Conservation (phyloP, 2,113 vertebrate species). For the Thamnaconus septentrionalis region DNA sequence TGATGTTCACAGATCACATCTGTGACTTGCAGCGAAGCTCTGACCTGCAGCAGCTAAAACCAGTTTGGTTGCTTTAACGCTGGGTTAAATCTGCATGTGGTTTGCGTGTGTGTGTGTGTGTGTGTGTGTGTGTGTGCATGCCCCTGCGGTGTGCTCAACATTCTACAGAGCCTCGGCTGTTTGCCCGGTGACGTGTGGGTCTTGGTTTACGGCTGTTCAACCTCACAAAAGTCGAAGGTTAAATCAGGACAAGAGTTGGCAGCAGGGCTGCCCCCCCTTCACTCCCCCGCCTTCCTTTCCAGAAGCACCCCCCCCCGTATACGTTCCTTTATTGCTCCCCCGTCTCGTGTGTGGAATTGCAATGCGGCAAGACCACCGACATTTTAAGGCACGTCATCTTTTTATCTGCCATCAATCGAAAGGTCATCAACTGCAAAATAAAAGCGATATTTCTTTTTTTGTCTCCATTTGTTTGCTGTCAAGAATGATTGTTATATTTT, state of each 20-base stretch:
- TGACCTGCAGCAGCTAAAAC: slow-evolving; percentile 38
- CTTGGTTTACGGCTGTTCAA: slow-evolving; percentile 3
- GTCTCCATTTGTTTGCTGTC: too few species aligned
- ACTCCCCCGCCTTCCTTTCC: slow-evolving; percentile 31
- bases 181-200: slow-evolving; percentile 16
- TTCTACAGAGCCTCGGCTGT: slow-evolving; percentile 18
- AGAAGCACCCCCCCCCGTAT: background rate
- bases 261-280: slow-evolving; percentile 29
- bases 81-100: background rate
- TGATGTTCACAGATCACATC: slow-evolving; percentile 33
- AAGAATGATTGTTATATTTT: too few species aligned
- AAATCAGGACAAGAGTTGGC: slow-evolving; percentile 52
- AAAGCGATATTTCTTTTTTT: too few species aligned
- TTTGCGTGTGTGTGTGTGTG: slow-evolving; percentile 1
- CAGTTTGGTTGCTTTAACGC: slow-evolving; percentile 36
- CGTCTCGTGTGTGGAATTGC: too few species aligned
- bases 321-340: slow-evolving; percentile 4
- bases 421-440: too few species aligned
- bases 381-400: too few species aligned
- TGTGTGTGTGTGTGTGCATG: slow-evolving; percentile 2
- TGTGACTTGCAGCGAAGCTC: slow-evolving; percentile 14
- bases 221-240: slow-evolving; percentile 31
- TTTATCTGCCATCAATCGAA: too few species aligned
- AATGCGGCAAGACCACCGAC: too few species aligned
- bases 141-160: slow-evolving; percentile 1